Conservation (phyloP, 2,113 vertebrate genomes). For the Mesocricetus auratus region DNA sequence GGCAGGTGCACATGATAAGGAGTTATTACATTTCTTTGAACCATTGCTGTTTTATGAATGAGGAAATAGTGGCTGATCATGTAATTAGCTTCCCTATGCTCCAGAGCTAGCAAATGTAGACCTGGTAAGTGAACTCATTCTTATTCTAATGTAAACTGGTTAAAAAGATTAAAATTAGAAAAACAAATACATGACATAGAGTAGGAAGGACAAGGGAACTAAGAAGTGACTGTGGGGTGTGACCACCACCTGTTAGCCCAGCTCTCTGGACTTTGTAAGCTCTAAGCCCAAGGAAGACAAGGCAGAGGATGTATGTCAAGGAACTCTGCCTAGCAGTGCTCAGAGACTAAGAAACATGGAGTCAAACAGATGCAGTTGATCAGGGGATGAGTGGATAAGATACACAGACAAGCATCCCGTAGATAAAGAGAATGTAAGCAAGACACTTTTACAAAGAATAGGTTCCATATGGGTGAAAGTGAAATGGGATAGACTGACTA, state of each 20-base stretch:
- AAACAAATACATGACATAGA: neutral
- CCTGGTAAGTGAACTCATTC: neutral
- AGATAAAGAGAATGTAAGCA: slow-evolving; percentile 71
- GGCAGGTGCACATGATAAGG: neutral
- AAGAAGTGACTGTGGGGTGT: neutral
- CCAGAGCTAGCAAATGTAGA: neutral
- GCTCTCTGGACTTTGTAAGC: neutral
- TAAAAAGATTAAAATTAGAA: slow-evolving; percentile 18
- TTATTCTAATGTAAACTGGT: neutral
- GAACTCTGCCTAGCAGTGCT: neutral
- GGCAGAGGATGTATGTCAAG: neutral
- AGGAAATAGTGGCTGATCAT: neutral
- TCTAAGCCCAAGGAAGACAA: neutral
- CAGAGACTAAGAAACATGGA: neutral
- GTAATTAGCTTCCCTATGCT: neutral
- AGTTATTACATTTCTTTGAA: neutral
- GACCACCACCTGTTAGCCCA: slow-evolving; percentile 5
- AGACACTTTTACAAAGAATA: slow-evolving; percentile 65
- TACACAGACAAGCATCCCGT: slow-evolving; percentile 64
- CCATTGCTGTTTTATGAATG: neutral
- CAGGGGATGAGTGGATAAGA: slow-evolving; percentile 57
- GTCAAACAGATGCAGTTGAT: slow-evolving; percentile 55
- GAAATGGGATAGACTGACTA: slow-evolving; percentile 1
- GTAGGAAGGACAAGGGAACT: neutral
- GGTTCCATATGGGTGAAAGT: slow-evolving; percentile 71